phyloP scores from a whole-genome alignment of 2,888 invertebrate genomes.

The Aricia artaxerxes region DNA sequence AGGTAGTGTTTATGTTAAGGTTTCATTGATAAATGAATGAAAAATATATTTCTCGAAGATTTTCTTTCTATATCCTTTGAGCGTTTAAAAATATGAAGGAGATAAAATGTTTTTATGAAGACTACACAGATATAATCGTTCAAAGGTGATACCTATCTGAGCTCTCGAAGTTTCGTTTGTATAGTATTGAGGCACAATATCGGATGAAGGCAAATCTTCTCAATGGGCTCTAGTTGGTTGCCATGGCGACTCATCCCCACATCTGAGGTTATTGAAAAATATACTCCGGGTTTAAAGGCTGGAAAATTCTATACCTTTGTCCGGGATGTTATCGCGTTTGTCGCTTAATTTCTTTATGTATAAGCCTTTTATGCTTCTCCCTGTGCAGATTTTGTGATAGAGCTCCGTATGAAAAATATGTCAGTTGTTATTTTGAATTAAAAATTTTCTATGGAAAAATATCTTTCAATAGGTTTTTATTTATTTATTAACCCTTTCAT shows the following conservation, averaged over 20 bases:
- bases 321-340: constrained; percentile 42
- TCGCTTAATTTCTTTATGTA: constrained; percentile 38
- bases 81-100: constrained; percentile 13
- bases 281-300: constrained; percentile 44
- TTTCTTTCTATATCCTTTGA: neutral
- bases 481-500: no score
- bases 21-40: neutral
- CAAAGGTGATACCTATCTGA: constrained; percentile 59
- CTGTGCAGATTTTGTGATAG: neutral
- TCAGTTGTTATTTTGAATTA: neutral
- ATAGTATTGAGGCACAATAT: constrained; percentile 71
- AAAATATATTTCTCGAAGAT: constrained; percentile 3
- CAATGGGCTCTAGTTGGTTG: constrained; percentile 65
- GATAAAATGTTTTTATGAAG: constrained; percentile 28
- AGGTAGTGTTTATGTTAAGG: neutral
- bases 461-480: no score
- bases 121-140: constrained; percentile 36
- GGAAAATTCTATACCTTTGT: constrained; percentile 45
- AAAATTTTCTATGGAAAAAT: no score
- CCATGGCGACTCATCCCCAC: constrained; percentile 65
- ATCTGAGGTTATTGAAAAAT: constrained; percentile 47
- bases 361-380: constrained; percentile 9
- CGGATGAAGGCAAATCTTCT: constrained; percentile 68
- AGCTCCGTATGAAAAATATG: neutral
- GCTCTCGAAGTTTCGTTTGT: constrained; percentile 56